These are phyloP conservation scores for Seira sanloemensis DNA, from an alignment of 2,888 invertebrate species.

Conservation along the genomic window DNA sequence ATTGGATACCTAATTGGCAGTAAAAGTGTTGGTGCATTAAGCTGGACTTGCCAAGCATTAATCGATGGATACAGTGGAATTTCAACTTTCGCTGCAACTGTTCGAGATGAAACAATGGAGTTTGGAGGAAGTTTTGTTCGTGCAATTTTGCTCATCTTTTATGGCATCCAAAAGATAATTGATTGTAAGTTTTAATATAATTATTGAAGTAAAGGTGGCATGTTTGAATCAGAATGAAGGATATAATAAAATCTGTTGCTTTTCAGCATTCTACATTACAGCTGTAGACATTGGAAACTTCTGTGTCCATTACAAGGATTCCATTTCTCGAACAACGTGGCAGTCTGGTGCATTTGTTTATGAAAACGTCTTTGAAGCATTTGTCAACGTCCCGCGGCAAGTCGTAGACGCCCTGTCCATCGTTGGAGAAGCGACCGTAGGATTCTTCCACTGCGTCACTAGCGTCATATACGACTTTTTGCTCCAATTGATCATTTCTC, in stretches of 20 bases:
- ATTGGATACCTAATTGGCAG: constrained; percentile 56
- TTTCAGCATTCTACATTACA: constrained; percentile 51
- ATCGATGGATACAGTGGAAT: background rate
- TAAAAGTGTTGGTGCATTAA: constrained; percentile 20
- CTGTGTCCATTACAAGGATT: constrained; percentile 37
- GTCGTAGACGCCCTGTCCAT: constrained; percentile 51
- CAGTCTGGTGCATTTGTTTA: background rate
- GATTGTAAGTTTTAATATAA: constrained; percentile 49
- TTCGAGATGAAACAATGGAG: constrained; percentile 49
- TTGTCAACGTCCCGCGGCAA: constrained; percentile 52
- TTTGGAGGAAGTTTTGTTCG: constrained; percentile 46
- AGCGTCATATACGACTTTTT: constrained; percentile 43
- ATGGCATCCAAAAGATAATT: constrained; percentile 49
- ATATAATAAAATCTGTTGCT: background rate
- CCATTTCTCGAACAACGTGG: constrained; percentile 30
- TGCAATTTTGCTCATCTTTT: constrained; percentile 54
- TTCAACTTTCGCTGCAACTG: background rate
- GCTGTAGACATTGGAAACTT: constrained; percentile 52
- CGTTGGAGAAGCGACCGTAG: constrained; percentile 54
- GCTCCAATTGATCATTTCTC: constrained; percentile 56
- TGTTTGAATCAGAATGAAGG: background rate
- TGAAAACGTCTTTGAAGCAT: constrained; percentile 16
- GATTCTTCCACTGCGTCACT: background rate
- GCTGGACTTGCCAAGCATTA: constrained; percentile 20
- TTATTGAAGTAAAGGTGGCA: background rate